phyloP scores from a whole-genome alignment of 2,113 vertebrate species.

The Athene noctua region DNA sequence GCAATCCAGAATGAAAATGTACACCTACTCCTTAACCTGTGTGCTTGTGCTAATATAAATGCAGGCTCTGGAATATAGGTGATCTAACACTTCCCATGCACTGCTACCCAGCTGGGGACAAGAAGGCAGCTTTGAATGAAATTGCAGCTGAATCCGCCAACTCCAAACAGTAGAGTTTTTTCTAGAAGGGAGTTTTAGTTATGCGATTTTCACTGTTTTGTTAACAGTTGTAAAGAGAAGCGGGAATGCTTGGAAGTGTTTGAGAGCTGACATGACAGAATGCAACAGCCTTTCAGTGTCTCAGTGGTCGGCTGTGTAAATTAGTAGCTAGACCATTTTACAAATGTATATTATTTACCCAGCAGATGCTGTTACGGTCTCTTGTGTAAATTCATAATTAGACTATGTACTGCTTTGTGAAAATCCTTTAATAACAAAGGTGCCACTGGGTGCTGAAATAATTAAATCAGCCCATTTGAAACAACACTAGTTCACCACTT shows the following conservation, averaged over 20 bases:
- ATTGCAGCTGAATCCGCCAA: background rate
- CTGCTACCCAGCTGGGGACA: background rate
- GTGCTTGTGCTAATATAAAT: background rate
- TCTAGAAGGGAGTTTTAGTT: background rate
- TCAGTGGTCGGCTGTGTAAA: constrained; percentile 59
- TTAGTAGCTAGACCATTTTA: constrained; percentile 63
- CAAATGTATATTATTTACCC: constrained; percentile 78
- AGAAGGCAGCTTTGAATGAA: background rate
- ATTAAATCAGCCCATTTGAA: constrained; percentile 64
- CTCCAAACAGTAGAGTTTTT: background rate
- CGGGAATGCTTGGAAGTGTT: background rate
- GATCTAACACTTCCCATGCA: background rate
- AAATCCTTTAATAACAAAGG: constrained; percentile 64
- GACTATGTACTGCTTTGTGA: background rate
- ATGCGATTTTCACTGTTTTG: background rate
- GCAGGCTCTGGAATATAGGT: background rate
- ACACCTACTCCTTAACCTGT: background rate
- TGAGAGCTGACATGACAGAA: constrained; percentile 53
- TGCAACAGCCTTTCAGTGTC: constrained; percentile 38
- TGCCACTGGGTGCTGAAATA: constrained; percentile 63
- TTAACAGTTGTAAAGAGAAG: constrained; percentile 8
- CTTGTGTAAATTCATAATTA: constrained; percentile 52
- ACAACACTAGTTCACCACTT: background rate
- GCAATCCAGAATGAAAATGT: background rate
- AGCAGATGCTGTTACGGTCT: constrained; percentile 43